A percentile compares a stretch with the other conserved stretches of the same genome.
These are phyloP conservation scores for Drosophila baimaii DNA, from an alignment of 1,140 invertebrate species.

Conservation along the genomic window DNA sequence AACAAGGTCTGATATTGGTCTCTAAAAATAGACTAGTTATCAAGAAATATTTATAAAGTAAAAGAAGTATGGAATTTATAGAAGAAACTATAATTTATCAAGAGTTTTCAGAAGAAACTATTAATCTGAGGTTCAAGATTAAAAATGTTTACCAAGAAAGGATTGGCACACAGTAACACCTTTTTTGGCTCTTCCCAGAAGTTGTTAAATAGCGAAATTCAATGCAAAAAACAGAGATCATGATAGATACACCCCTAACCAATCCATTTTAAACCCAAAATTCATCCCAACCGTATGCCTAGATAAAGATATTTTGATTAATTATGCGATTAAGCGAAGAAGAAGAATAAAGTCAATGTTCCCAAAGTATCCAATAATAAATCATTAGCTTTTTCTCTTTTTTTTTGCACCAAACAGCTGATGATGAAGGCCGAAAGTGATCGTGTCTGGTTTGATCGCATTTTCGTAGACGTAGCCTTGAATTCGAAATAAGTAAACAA, in stretches of 20 bases:
- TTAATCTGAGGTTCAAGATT: neutral
- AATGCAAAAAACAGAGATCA: neutral
- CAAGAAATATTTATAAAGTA: neutral
- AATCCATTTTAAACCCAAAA: constrained; percentile 2
- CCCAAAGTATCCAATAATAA: constrained; percentile 1
- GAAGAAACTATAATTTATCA: neutral
- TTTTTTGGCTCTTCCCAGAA: constrained; percentile 9
- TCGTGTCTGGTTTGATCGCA: constrained; percentile 34
- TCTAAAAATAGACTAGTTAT: neutral
- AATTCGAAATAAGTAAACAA: constrained; percentile 35
- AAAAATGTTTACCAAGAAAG: neutral
- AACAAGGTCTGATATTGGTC: neutral
- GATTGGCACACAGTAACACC: neutral
- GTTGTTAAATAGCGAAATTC: constrained; percentile 5
- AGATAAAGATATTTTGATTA: constrained; percentile 9
- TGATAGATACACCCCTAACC: neutral
- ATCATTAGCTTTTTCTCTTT: constrained; percentile 10
- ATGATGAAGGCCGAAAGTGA: constrained; percentile 39
- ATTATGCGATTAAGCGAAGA: constrained; percentile 15
- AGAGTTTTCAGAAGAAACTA: neutral
- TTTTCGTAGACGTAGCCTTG: constrained; percentile 34
- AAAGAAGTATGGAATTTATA: neutral
- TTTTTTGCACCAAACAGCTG: constrained; percentile 23
- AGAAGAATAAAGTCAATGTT: constrained; percentile 1
- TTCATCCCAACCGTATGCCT: neutral